Base-by-base conservation (phyloP, 2,888 invertebrate species). In the Plagodis pulveraria region DNA sequence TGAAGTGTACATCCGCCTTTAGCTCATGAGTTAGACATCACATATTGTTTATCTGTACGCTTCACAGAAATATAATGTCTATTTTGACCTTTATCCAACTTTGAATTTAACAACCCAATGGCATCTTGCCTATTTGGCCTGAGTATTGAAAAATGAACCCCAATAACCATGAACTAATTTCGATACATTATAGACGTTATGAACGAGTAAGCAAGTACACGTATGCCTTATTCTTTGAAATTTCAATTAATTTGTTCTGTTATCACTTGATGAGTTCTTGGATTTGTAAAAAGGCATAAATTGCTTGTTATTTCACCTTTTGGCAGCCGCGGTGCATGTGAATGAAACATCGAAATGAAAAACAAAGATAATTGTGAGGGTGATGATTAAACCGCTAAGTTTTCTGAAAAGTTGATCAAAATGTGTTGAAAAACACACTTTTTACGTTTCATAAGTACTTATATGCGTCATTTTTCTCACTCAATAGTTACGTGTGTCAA, bases 111-210 rank as follows among this genome's bases (percentile, higher is more conserved):
- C 48, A 58, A 63, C 56, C 60, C 58, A 48, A 34, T 55, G 65
- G 65, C 59, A 68, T 67, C 56, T 62, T 45, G 63, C 40, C 47
- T 57, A 63, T 65, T 55, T 44, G 35, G 43, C 35, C 32, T 9
- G 36, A 53, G 43, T 64, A 65, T 8, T 9, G 70, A 64, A 71
- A 63, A 64, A 52, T 22, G 22, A 22, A 52, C 47, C 7, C 44
- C 64, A 70, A 70, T 71, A 68, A 62, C 62, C 69, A 65, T 51
- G 60, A 66, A 65, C 61, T 62, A 49, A 63, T 66, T 74, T 70
- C 60, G 56, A 66, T 56, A 56, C 40, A 54, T 56, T 71, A 67
- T 59, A 73, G 70, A 72, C 71, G 61, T 70, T 69, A 66, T 68
- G 62, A 67, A 65, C 32, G 44, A 56, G n/a, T 40, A 10, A 40